Evolutionary conservation across 37 sponge, comb jelly and placozoan species (phyloP).

Genomic region (Cladorhizidae sp.): DNA sequence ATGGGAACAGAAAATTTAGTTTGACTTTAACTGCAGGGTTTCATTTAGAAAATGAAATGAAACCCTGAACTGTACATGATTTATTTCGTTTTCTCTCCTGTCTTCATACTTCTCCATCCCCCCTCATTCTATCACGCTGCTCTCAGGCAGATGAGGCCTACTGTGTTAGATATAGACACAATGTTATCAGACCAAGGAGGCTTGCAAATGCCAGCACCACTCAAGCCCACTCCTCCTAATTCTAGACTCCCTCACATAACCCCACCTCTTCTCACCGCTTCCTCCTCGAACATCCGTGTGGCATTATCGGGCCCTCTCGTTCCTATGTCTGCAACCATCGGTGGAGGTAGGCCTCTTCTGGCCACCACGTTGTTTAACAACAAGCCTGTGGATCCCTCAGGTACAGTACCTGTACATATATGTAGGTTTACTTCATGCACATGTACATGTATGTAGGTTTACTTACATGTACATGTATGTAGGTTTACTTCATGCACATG

Average conservation of each 20-base stretch:
- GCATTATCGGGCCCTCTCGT: not conserved
- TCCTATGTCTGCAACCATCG: not conserved
- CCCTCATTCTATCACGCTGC: conserved; percentile 14
- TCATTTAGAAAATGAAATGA: no score
- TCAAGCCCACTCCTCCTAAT: not conserved
- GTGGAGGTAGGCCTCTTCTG: not conserved
- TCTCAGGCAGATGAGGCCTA: not conserved
- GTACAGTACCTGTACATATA: no score
- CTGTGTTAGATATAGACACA: conserved; percentile 26
- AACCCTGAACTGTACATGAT: no score
- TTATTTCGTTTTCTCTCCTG: conserved; percentile 16
- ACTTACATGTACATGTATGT: no score
- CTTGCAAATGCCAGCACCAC: not conserved
- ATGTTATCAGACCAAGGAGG: not conserved
- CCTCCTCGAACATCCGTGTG: not conserved
- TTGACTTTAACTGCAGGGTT: no score
- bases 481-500: no score
- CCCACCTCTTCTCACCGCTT: not conserved
- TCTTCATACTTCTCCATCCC: conserved; percentile 8
- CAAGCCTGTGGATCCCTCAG: not conserved
- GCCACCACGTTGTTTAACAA: not conserved
- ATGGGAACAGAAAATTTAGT: no score
- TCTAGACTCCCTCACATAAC: not conserved
- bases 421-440: no score
- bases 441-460: no score